phyloP scores from a whole-genome alignment of 2,797 vertebrate species.

The Lerista edwardsae region DNA sequence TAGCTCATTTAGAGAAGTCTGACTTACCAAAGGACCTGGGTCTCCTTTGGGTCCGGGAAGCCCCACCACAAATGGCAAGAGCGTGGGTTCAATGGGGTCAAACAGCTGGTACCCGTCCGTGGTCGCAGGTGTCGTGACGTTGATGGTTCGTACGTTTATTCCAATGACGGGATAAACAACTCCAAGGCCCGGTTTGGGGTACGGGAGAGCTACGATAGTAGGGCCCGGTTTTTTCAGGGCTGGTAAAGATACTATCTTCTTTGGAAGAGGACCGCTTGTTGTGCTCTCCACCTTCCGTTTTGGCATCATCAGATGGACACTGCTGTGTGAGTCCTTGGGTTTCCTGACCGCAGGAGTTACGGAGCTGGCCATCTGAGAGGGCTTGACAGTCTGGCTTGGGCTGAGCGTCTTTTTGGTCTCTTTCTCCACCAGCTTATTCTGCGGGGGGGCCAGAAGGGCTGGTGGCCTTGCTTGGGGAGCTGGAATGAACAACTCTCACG shows the following conservation, averaged over 20 bases:
- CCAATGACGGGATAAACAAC: conserved; percentile 12
- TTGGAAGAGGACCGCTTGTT: conserved; percentile 24
- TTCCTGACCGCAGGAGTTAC: conserved; percentile 48
- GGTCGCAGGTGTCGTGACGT: conserved; percentile 79
- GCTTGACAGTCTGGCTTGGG: conserved; percentile 50
- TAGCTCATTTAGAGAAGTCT: background rate
- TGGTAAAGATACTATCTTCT: conserved; percentile 60
- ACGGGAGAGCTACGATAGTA: conserved; percentile 59
- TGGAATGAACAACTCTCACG: background rate
- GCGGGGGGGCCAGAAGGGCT: background rate
- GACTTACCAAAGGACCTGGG: conserved; percentile 87
- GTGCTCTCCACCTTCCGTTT: conserved; percentile 27
- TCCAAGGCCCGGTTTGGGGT: conserved; percentile 66
- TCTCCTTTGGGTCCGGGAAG: conserved; percentile 90
- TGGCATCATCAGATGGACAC: conserved; percentile 41
- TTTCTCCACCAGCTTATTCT: conserved; percentile 63
- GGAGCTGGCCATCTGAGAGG: background rate
- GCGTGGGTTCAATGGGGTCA: conserved; percentile 83
- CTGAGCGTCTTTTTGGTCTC: conserved; percentile 64
- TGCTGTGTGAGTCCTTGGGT: conserved; percentile 50
- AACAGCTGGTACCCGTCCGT: conserved; percentile 85
- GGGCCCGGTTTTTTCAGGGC: conserved; percentile 69
- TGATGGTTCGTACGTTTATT: conserved; percentile 47
- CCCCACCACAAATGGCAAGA: conserved; percentile 83
- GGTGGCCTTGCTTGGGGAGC: conserved; percentile 35